phyloP scores from a whole-genome alignment of 2,797 vertebrate species.

The Hybognathus amarus region DNA sequence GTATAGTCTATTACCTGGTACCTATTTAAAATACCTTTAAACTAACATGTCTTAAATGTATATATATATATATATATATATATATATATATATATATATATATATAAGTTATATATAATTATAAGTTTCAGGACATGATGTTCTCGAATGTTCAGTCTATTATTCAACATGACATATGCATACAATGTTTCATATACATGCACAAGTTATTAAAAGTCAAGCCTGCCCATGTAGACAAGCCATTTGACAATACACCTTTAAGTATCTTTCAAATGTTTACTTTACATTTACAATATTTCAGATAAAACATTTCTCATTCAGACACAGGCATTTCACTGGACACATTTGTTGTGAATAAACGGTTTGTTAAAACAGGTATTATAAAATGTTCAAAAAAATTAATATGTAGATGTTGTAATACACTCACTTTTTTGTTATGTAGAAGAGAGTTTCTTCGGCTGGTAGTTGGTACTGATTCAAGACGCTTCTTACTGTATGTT shows the following conservation, averaged over 20 bases:
- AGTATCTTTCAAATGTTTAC: neutral
- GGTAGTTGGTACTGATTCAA: neutral
- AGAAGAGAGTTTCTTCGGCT: neutral
- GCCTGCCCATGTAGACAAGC: neutral
- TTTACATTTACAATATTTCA: neutral
- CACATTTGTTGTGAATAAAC: neutral
- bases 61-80: neutral
- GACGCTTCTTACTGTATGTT: neutral
- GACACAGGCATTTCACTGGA: neutral
- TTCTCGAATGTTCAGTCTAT: too few relatives aligned
- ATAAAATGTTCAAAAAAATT: neutral
- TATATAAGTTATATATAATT: neutral
- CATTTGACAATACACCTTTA: neutral
- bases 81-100: neutral
- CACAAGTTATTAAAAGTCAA: neutral
- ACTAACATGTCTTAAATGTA: neutral
- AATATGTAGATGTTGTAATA: neutral
- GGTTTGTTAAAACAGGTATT: neutral
- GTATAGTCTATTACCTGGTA: too few relatives aligned
- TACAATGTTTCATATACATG: neutral
- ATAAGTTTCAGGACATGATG: too few relatives aligned
- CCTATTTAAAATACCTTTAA: neutral
- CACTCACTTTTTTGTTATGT: slow-evolving; percentile 40
- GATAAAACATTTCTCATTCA: neutral
- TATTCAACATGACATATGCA: too few relatives aligned